phyloP scores from a whole-genome alignment of 2,888 invertebrate species.

The Baccha elongata region DNA sequence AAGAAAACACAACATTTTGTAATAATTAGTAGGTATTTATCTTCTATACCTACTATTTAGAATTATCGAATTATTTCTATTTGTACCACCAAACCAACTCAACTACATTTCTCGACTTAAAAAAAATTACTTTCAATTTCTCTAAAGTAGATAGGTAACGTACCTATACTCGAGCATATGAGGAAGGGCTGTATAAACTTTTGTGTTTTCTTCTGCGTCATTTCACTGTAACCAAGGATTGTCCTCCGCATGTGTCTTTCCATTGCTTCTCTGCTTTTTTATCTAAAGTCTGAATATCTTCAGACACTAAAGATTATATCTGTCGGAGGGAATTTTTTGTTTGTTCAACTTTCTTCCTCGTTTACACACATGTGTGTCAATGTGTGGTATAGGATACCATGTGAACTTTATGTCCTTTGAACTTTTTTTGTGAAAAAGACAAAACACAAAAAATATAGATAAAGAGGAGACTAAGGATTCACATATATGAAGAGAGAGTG shows the following conservation, averaged over 20 bases:
- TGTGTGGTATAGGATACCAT: slow-evolving; percentile 41
- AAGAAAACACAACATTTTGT: no score
- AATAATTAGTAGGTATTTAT: slow-evolving; percentile 59
- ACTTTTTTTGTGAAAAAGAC: slow-evolving; percentile 45
- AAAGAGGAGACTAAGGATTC: slow-evolving; percentile 20
- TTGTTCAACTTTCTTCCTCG: slow-evolving; percentile 5
- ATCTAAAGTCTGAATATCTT: slow-evolving; percentile 56
- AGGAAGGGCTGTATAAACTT: slow-evolving; percentile 48
- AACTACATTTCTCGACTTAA: slow-evolving; percentile 30
- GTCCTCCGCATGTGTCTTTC: slow-evolving; percentile 29
- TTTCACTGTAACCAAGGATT: slow-evolving; percentile 59
- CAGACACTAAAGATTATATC: slow-evolving; percentile 65
- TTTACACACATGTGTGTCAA: slow-evolving; percentile 49
- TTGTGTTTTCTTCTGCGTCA: slow-evolving; percentile 66
- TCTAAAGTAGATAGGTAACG: neutral
- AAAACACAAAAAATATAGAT: slow-evolving; percentile 11
- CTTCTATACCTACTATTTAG: slow-evolving; percentile 63
- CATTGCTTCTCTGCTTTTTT: slow-evolving; percentile 1
- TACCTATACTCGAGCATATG: neutral
- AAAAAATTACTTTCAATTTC: slow-evolving; percentile 50
- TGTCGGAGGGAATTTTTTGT: slow-evolving; percentile 11
- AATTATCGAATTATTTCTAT: slow-evolving; percentile 72
- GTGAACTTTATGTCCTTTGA: slow-evolving; percentile 69
- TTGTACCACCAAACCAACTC: no score
- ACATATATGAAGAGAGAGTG: neutral